A percentile compares a stretch with the other conserved stretches of the same genome.
Conservation (phyloP, 2,888 invertebrate species). For the Mylabris sibirica region DNA sequence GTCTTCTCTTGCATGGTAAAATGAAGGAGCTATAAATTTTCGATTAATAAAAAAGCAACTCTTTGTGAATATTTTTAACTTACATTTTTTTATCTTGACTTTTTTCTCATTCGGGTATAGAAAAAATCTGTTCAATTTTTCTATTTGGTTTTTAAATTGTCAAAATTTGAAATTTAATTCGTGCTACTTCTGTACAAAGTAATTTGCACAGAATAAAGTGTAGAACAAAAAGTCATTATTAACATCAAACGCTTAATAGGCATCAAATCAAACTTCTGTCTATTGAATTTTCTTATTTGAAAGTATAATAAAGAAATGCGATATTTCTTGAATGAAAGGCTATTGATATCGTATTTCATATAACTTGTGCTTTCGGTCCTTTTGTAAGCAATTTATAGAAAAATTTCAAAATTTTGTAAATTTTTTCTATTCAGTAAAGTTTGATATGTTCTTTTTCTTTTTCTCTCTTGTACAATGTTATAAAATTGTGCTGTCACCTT, state of each 20-base stretch:
- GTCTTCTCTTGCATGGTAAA: not conserved
- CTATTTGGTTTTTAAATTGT: not conserved
- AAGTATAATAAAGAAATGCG: slow-evolving; percentile 23
- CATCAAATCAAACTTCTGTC: slow-evolving; percentile 27
- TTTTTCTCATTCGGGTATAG: not conserved
- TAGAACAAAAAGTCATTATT: slow-evolving; percentile 29
- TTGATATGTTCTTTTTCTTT: not conserved
- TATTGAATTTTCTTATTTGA: slow-evolving; percentile 21
- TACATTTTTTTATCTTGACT: not conserved
- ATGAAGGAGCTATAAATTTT: slow-evolving; percentile 6
- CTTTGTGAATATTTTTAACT: slow-evolving; percentile 5
- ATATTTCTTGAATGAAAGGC: slow-evolving; percentile 16
- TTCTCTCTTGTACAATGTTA: not conserved
- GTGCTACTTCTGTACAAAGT: slow-evolving; percentile 17
- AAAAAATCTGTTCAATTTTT: not conserved
- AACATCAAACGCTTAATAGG: slow-evolving; percentile 19
- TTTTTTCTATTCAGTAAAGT: not conserved
- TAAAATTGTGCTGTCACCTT: slow-evolving; percentile 11
- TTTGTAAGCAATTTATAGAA: not conserved
- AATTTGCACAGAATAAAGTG: slow-evolving; percentile 28
- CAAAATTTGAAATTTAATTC: slow-evolving; percentile 10
- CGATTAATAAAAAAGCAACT: slow-evolving; percentile 7
- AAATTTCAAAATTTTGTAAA: not conserved
- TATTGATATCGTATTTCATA: not conserved
- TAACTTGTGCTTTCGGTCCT: not conserved